Base-by-base conservation (phyloP, 53 echinoderm and acorn worm genomes). In the Paracentrotus lividus region DNA sequence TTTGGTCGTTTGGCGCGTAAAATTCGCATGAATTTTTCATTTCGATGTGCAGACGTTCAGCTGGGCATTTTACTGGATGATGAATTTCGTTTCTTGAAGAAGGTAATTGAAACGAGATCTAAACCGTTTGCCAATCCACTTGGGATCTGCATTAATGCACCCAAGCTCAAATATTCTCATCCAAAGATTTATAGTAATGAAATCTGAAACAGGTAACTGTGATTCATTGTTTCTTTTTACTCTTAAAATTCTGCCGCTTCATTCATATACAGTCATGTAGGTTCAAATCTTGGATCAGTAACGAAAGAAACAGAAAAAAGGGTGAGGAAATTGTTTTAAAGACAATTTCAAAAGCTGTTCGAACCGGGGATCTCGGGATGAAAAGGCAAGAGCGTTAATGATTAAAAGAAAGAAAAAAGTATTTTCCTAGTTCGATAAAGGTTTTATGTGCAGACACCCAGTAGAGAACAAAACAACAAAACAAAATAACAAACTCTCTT, bases 11-110 rank as follows among this genome's bases (percentile, higher is more conserved):
- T 90, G 49, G 76, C 91, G 91, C 75, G 72, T 76, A 52, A 69
- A 69, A 75, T 51, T 76, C 75, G 76, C 91, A 91, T 91, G 91
- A 91, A 91, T 91, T 91, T 91, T 91, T 91, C 91, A 91, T 91
- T 49, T 69, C 53, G 20, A 5, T 9, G 21, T 54, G 76, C 91
- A 91, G 91, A 91, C 91, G 91, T 69, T 91, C 91, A 91, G 91
- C 91, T 91, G 91, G 55, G 21, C 58, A 51, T 42, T 91, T 75
- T 34, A 6, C 7, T 54, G 27, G 91, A 27, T 40, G 76, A 51
- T 40, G 76, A 91, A 54, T 91, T n/a, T 75, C 52, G 47, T 91
- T 91, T 75, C 76, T 31, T 52, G 91, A 91, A 69, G 40, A 31
- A 52, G 75, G 52, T 91, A 53, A 91, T 69, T 52, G 75, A 91